Evolutionary conservation across 1,140 invertebrate species (phyloP), one percentile per base, ranked within the genome.

Genomic region (Dreissena polymorpha): DNA sequence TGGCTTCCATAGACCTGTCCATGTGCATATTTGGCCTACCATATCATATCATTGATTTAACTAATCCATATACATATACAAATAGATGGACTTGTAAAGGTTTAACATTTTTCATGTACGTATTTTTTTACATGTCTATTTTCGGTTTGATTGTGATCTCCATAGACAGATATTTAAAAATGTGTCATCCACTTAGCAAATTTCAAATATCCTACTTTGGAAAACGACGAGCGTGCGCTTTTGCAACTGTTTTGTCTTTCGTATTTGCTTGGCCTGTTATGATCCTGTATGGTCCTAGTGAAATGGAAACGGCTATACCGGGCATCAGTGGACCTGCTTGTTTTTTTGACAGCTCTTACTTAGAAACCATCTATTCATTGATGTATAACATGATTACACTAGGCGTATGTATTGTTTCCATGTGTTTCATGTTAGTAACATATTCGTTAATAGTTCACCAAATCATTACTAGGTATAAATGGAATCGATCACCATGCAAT

Each of bases 121-220:
- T 65, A 3, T 53, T 83, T 10, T 76, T 76, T 49, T 21, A 76
- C 27, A 76, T 60, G 73, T 83, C 81, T 12, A 63, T 75, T 10
- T 83, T 83, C 70, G 81, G 64, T 16, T 50, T 83, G 50, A 60
- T 83, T 50, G 81, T 76, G 5, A 76, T 83, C 51, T 57, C 72
- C 7, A 51, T 83, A 13, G 81, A 83, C 21, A 69, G 81, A n/a
- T 83, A 76, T 67, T 39, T 83, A 14, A 83, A 83, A 63, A 83
- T 83, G 14, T 83, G 81, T 51, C 50, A 29, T 69, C 81, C 81
- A 10, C 51, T 83, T 12, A 60, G 79, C 16, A 75, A 69, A 18
- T 3, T 75, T 10, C 72, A 83, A n/a, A 70, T 75, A 27, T 74
- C 72, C 39, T 68, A 76, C 55, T 83, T 76, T 75, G 64, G 72